phyloP scores from a whole-genome alignment of 2,888 invertebrate species.

The Drosophila peninsularis region DNA sequence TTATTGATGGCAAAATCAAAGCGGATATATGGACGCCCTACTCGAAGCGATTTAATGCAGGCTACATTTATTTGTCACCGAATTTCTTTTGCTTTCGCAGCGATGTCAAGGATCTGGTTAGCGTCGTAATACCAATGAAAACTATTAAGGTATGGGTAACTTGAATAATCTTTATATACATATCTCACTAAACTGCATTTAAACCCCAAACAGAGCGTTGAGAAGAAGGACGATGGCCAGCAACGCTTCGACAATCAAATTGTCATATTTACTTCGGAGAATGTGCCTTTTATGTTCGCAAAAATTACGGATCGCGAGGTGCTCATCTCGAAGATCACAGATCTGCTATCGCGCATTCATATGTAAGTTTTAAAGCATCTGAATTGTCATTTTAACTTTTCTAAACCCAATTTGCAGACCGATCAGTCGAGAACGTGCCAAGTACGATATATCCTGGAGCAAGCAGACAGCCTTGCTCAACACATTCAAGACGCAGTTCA shows the following conservation, averaged over 20 bases:
- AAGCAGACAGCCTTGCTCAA: conserved; percentile 92
- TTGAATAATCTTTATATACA: not conserved
- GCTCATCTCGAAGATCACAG: conserved; percentile 94
- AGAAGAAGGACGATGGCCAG: conserved; percentile 84
- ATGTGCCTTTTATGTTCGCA: conserved; percentile 94
- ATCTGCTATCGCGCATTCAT: conserved; percentile 90
- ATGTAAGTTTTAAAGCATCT: conserved; percentile 74
- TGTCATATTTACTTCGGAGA: conserved; percentile 92
- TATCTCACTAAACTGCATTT: not conserved
- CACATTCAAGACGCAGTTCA: conserved; percentile 90
- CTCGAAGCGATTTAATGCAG: conserved; percentile 94
- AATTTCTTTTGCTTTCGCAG: conserved; percentile 98
- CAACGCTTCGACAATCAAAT: conserved; percentile 86
- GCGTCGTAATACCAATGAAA: conserved; percentile 94
- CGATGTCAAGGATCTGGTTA: conserved; percentile 92
- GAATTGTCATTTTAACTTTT: not conserved
- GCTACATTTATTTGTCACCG: conserved; percentile 95
- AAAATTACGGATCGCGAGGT: conserved; percentile 95
- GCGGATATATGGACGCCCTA: conserved; percentile 95
- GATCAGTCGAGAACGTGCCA: conserved; percentile 83
- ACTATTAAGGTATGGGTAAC: conserved; percentile 87
- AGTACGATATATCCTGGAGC: conserved; percentile 87
- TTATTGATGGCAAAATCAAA: conserved; percentile 96
- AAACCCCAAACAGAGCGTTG: conserved; percentile 79
- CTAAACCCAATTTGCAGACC: conserved; percentile 82